A percentile compares a stretch with the other conserved stretches of the same genome.
Conservation (phyloP, 2,797 vertebrate species). For the Schizopygopsis malacanthus region DNA sequence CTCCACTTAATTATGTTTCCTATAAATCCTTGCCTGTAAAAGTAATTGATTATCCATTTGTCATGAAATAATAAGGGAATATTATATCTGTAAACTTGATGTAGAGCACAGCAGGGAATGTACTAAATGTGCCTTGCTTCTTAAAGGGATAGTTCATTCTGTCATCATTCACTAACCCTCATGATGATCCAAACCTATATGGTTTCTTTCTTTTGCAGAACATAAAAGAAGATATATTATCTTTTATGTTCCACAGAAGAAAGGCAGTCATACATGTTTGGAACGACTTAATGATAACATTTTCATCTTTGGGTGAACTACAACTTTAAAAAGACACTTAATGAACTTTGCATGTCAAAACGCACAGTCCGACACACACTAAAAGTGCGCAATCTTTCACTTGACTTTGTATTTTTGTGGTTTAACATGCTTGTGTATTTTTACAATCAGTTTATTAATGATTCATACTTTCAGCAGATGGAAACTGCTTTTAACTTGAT, state of each 20-base stretch:
- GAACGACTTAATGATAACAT: not conserved
- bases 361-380: constrained; percentile 29
- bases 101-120: constrained; percentile 78
- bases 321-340: constrained; percentile 31
- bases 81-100: constrained; percentile 22
- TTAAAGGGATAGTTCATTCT: constrained; percentile 64
- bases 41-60: not conserved
- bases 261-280: not conserved
- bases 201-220: not conserved
- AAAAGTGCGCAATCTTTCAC: not conserved
- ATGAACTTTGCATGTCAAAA: constrained; percentile 35
- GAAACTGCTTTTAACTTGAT: not conserved
- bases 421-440: not conserved
- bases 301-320: not conserved
- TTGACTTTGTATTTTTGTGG: constrained; percentile 8
- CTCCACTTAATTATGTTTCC: not conserved
- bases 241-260: not conserved
- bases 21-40: not conserved
- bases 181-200: not conserved
- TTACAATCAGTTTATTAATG: constrained; percentile 3
- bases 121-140: constrained; percentile 88
- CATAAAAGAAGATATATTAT: not conserved
- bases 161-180: not conserved
- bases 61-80: not conserved
- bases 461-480: not conserved